Conservation (phyloP, 2,888 invertebrate genomes). For the Caenorhabditis sp. region DNA sequence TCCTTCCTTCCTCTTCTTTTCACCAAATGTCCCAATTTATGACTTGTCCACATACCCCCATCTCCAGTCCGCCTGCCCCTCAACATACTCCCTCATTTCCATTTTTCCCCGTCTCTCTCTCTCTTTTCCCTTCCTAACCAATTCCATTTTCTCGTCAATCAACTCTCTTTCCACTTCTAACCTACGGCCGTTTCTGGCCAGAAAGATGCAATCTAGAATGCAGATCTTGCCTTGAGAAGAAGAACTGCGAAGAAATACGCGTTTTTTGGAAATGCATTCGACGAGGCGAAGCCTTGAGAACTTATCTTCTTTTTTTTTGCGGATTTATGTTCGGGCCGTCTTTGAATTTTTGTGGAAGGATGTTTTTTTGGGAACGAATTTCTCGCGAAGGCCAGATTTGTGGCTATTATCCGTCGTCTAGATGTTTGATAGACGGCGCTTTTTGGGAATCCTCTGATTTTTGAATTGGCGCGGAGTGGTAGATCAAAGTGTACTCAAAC, state of each 20-base stretch:
- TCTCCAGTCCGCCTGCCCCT: neutral
- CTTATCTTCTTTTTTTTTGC: neutral
- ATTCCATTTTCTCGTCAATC: constrained; percentile 35
- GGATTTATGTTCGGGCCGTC: neutral
- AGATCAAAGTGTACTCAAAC: too few species aligned
- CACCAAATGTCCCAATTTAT: constrained; percentile 57
- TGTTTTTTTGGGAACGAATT: too few species aligned
- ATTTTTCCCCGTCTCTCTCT: constrained; percentile 19
- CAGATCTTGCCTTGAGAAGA: constrained; percentile 9
- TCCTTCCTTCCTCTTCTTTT: neutral
- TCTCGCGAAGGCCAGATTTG: too few species aligned
- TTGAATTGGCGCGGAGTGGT: too few species aligned
- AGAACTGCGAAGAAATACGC: neutral
- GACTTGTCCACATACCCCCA: constrained; percentile 19
- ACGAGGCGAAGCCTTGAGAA: neutral
- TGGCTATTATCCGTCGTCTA: too few species aligned
- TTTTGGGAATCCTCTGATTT: too few species aligned
- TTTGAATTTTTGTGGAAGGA: too few species aligned
- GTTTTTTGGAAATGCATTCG: neutral
- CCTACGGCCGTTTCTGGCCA: neutral
- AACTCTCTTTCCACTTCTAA: constrained; percentile 4
- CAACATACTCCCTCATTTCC: constrained; percentile 46
- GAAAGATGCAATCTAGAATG: constrained; percentile 14
- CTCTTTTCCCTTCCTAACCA: neutral
- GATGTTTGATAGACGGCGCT: too few species aligned